Conservation (phyloP, 1,140 invertebrate genomes). For the Zaprionus ornatus region DNA sequence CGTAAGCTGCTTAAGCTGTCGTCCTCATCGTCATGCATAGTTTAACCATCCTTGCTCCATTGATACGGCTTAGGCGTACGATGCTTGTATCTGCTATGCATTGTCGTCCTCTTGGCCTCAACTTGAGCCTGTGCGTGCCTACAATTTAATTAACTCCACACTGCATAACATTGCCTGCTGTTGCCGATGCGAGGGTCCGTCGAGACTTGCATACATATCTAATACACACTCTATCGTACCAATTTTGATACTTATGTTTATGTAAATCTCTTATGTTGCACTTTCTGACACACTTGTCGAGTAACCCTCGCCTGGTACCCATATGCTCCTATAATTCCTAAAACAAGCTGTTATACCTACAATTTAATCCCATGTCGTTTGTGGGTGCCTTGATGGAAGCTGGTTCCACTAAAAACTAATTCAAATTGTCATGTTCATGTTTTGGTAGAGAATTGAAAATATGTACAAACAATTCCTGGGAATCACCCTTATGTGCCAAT, state of each 20-base stretch:
- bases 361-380: slow-evolving; percentile 52
- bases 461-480: neutral
- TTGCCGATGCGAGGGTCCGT: neutral
- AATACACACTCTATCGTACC: neutral
- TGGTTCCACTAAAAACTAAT: slow-evolving; percentile 61
- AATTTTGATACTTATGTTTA: no score
- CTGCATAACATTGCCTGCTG: slow-evolving; percentile 44
- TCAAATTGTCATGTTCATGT: slow-evolving; percentile 52
- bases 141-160: slow-evolving; percentile 72
- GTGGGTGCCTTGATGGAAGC: neutral
- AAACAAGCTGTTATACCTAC: slow-evolving; percentile 63
- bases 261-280: no score
- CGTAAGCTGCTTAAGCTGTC: slow-evolving; percentile 59
- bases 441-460: neutral
- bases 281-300: neutral
- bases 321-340: slow-evolving; percentile 64
- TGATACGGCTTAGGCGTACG: slow-evolving; percentile 31
- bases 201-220: neutral
- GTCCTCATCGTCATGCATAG: neutral
- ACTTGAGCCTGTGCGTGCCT: slow-evolving; percentile 53
- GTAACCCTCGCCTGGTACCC: neutral
- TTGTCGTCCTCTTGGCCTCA: slow-evolving; percentile 9
- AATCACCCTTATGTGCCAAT: neutral
- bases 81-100: slow-evolving; percentile 12
- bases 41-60: slow-evolving; percentile 51